Percentiles rank a stretch among this genome's conserved stretches.
Evolutionary conservation across 2,888 invertebrate species (phyloP).

Genomic region (Pteria penguin): DNA sequence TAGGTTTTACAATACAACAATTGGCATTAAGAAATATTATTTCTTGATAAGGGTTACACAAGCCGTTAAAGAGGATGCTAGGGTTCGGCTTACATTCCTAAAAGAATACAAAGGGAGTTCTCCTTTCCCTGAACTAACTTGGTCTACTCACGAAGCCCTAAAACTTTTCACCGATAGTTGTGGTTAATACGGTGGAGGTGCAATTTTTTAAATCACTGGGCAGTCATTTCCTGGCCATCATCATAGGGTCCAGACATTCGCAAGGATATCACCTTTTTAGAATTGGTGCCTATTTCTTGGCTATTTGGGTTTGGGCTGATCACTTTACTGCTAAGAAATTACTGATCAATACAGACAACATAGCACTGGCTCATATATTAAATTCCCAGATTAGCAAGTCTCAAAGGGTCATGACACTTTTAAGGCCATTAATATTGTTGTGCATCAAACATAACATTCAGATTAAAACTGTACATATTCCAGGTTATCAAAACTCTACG

Average conservation of each 20-base stretch:
- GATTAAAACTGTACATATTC: conserved; percentile 7
- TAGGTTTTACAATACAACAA: not conserved
- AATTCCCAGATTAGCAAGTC: conserved; percentile 6
- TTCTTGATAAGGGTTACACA: not conserved
- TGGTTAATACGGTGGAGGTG: conserved; percentile 3
- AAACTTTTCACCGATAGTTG: not conserved
- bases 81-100: not conserved
- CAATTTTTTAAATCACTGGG: not conserved
- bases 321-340: not conserved
- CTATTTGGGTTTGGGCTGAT: not conserved
- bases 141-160: not conserved
- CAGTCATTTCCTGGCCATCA: no score
- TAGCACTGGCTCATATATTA: not conserved
- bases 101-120: not conserved
- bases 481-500: conserved; percentile 1
- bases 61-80: not conserved
- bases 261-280: no score
- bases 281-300: not conserved
- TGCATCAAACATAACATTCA: not conserved
- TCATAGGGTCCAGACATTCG: no score
- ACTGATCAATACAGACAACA: not conserved
- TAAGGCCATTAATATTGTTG: not conserved
- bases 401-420: not conserved
- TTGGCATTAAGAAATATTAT: not conserved
- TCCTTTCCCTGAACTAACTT: not conserved